A percentile compares a stretch with the other conserved stretches of the same genome.
Evolutionary conservation across 2,888 invertebrate genomes (phyloP).

Genomic region (Erpobdella octoculata): DNA sequence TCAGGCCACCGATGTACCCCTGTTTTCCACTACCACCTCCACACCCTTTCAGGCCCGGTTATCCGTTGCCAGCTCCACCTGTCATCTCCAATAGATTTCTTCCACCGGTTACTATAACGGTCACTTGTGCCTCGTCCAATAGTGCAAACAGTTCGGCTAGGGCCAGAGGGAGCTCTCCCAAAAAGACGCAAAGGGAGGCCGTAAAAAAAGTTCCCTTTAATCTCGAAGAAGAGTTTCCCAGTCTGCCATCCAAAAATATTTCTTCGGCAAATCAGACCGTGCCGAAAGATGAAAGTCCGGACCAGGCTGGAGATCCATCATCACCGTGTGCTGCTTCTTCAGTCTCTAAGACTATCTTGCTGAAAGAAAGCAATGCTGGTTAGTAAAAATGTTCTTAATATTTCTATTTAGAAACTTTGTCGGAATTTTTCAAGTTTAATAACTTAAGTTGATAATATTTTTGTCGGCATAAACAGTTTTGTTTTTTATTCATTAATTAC

Average conservation of each 20-base stretch:
- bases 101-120: not conserved
- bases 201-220: not conserved
- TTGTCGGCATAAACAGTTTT: no score
- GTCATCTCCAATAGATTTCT: not conserved
- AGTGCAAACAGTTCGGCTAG: not conserved
- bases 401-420: no score
- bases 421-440: no score
- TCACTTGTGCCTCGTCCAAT: not conserved
- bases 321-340: no score
- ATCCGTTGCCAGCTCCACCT: not conserved
- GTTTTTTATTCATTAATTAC: no score
- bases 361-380: no score
- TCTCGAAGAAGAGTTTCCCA: not conserved
- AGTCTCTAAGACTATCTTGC: no score
- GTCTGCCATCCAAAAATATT: not conserved
- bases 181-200: not conserved
- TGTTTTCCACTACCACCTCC: not conserved
- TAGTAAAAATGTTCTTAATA: no score
- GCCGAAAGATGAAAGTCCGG: not conserved
- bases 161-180: not conserved
- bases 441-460: no score
- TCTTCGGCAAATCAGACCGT: not conserved
- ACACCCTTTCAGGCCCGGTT: not conserved
- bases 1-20: not conserved
- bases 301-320: no score